Percentiles rank a stretch among this genome's conserved stretches.
phyloP scores from a whole-genome alignment of 23 tunicate genomes.

The Corella eumyota region DNA sequence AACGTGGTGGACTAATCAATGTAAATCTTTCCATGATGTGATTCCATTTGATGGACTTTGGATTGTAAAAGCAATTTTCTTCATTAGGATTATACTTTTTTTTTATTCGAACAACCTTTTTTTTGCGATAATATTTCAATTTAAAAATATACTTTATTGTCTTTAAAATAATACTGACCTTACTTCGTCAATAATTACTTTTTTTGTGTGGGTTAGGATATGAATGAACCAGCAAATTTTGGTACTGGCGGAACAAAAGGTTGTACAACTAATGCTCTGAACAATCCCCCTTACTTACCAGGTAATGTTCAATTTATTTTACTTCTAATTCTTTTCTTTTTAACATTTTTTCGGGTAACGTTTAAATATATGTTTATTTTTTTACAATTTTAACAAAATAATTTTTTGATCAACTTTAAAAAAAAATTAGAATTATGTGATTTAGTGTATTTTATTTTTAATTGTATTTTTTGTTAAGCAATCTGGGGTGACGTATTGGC shows the following conservation, averaged over 20 bases:
- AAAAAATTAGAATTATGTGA: too few species aligned
- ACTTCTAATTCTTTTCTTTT: too few species aligned
- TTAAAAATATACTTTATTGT: too few species aligned
- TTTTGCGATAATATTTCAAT: not conserved
- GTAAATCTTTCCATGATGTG: conserved; percentile 49
- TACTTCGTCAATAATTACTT: too few species aligned
- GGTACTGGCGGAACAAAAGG: conserved; percentile 80
- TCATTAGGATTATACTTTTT: not conserved
- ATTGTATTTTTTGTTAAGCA: too few species aligned
- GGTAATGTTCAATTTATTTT: conserved; percentile 12
- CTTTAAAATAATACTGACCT: too few species aligned
- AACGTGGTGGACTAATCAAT: conserved; percentile 91
- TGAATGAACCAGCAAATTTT: conserved; percentile 99
- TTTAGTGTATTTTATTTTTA: too few species aligned
- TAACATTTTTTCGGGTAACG: too few species aligned
- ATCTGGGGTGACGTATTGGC: conserved; percentile 81
- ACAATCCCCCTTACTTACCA: conserved; percentile 94
- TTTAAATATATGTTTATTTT: too few species aligned
- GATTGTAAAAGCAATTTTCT: conserved; percentile 96
- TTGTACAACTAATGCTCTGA: conserved; percentile 52
- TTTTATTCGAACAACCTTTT: not conserved
- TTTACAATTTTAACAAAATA: too few species aligned
- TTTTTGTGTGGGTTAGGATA: conserved; percentile 76
- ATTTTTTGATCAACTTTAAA: too few species aligned
- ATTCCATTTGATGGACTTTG: conserved; percentile 93